Conservation (phyloP, 92 coral and sea anemone genomes). For the Zoanthus sansibaricus region DNA sequence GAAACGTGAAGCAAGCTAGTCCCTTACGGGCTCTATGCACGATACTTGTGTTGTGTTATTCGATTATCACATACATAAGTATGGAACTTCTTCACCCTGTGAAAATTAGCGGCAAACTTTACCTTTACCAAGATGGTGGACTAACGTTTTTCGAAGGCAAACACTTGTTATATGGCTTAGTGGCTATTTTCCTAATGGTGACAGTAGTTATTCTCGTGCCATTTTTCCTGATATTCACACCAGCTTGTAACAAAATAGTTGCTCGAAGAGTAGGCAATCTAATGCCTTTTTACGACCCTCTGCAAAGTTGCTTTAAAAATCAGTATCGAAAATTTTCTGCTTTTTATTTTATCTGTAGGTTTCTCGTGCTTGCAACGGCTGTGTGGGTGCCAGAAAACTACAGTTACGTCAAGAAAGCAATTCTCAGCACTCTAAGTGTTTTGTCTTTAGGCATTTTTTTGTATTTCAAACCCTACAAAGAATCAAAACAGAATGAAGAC, state of each 20-base stretch:
- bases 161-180: not conserved
- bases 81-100: conserved; percentile 36
- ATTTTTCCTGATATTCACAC: conserved; percentile 52
- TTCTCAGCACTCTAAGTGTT: conserved; percentile 1
- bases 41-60: conserved; percentile 87
- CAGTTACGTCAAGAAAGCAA: not conserved
- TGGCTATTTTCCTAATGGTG: conserved; percentile 49
- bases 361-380: not conserved
- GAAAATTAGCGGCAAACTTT: not conserved
- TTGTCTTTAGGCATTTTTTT: conserved; percentile 27
- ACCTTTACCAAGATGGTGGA: not conserved
- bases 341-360: conserved; percentile 60
- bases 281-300: conserved; percentile 48
- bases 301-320: conserved; percentile 60
- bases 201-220: conserved; percentile 60
- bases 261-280: conserved; percentile 27
- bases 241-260: conserved; percentile 45
- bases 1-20: conserved; percentile 45
- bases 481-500: not conserved
- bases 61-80: conserved; percentile 77
- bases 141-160: not conserved
- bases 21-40: conserved; percentile 95
- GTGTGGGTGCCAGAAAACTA: not conserved
- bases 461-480: conserved; percentile 52
- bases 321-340: conserved; percentile 59